These are phyloP conservation scores for Balaenoptera acutorostrata DNA, from an alignment of 2,113 vertebrate genomes.

Conservation along the genomic window DNA sequence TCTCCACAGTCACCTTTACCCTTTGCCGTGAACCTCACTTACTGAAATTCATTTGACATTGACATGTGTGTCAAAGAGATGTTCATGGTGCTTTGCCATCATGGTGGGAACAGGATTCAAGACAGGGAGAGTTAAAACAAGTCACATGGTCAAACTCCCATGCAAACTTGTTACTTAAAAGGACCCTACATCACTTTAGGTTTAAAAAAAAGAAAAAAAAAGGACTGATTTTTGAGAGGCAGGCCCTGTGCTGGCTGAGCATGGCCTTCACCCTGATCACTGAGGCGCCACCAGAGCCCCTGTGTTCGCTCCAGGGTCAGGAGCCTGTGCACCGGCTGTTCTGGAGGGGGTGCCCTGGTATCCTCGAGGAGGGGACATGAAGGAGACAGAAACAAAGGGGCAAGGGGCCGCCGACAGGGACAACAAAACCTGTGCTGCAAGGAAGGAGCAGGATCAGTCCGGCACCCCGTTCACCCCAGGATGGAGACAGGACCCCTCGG, in stretches of 20 bases:
- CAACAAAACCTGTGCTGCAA: neutral
- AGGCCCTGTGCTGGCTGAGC: neutral
- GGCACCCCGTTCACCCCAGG: neutral
- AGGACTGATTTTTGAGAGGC: neutral
- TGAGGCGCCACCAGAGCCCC: rapidly evolving
- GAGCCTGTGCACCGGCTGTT: neutral
- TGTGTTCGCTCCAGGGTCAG: rapidly evolving
- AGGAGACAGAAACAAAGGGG: neutral
- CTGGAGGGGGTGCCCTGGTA: neutral
- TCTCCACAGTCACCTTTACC: neutral
- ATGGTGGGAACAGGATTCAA: neutral
- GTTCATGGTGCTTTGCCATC: neutral
- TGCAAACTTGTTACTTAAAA: neutral
- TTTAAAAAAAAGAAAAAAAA: neutral
- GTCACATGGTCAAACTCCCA: neutral
- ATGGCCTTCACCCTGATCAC: neutral
- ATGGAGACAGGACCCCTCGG: neutral
- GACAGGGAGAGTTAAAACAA: neutral
- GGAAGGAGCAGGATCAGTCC: neutral
- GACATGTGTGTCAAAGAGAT: neutral
- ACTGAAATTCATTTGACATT: neutral
- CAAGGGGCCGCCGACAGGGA: neutral
- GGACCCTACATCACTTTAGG: neutral
- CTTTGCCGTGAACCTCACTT: neutral
- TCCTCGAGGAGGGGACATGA: neutral